Percentiles rank a stretch among this genome's conserved stretches.
Evolutionary conservation across 2,797 vertebrate genomes (phyloP).

Genomic region (Sorex maritimensis): DNA sequence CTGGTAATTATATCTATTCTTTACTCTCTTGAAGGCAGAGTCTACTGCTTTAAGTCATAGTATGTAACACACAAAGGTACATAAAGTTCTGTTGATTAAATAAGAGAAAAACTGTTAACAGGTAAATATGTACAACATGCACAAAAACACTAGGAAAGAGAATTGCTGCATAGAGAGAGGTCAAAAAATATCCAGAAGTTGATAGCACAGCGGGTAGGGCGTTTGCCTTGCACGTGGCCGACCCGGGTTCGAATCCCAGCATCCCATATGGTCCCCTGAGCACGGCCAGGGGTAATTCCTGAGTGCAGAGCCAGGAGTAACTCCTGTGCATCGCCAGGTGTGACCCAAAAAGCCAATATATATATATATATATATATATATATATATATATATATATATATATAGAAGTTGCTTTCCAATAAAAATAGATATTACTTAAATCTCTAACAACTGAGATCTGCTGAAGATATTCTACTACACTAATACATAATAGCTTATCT

Average conservation of each 20-base stretch:
- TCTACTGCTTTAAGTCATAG: background rate
- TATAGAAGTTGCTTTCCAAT: background rate
- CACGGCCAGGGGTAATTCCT: no score
- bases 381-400: no score
- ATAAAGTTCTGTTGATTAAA: slow-evolving; percentile 1
- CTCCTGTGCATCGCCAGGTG: no score
- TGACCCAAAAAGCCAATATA: no score
- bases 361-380: no score
- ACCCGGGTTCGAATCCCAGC: no score
- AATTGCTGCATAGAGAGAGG: background rate
- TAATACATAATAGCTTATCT: background rate
- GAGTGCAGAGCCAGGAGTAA: no score
- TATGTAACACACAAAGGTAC: background rate
- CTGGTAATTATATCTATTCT: background rate
- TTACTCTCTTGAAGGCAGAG: slow-evolving; percentile 22
- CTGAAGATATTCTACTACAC: slow-evolving; percentile 25
- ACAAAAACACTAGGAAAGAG: background rate
- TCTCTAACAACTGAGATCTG: background rate
- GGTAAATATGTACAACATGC: background rate
- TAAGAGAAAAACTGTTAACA: background rate
- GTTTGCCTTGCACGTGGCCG: no score
- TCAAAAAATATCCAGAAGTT: background rate
- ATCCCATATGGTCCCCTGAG: no score
- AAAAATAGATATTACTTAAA: slow-evolving; percentile 18
- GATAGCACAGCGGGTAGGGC: no score